Evolutionary conservation across 2,113 vertebrate genomes (phyloP).

Genomic region (Sylvilagus bachmani): DNA sequence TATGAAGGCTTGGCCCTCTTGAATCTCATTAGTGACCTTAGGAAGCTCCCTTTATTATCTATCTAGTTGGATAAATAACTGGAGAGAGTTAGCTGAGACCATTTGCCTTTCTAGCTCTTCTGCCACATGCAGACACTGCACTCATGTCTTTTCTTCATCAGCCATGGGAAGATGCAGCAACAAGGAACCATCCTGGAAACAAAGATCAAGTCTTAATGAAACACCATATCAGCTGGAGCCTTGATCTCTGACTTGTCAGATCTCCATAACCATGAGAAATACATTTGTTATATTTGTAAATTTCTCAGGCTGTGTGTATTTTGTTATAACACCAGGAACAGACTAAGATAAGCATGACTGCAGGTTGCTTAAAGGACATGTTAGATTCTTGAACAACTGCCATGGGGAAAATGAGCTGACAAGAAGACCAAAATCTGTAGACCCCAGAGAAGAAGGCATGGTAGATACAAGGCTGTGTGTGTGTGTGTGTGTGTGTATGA

Average conservation of each 20-base stretch:
- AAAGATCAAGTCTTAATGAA: not conserved
- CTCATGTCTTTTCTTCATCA: rapidly evolving
- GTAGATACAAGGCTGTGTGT: not conserved
- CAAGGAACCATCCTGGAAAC: not conserved
- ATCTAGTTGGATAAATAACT: too few species aligned
- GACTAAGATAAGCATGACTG: not conserved
- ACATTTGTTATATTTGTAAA: not conserved
- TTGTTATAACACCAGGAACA: not conserved
- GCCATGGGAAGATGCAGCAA: rapidly evolving
- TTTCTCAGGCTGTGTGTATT: not conserved
- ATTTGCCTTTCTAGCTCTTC: not conserved
- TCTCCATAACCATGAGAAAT: not conserved
- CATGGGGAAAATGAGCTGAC: not conserved
- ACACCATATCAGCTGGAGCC: not conserved
- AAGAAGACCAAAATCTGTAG: not conserved
- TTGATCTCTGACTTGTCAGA: not conserved
- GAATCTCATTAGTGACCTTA: not conserved
- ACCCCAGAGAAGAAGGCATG: not conserved
- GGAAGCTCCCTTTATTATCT: too few species aligned
- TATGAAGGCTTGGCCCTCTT: not conserved
- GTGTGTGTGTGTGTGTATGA: not conserved
- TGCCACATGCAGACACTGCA: not conserved
- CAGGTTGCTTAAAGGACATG: not conserved
- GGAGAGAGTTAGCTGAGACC: too few species aligned
- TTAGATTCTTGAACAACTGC: not conserved